Percentiles rank a stretch among this genome's conserved stretches.
These are phyloP conservation scores for Macrosiphum euphorbiae DNA, from an alignment of 2,888 invertebrate species.

Conservation along the genomic window DNA sequence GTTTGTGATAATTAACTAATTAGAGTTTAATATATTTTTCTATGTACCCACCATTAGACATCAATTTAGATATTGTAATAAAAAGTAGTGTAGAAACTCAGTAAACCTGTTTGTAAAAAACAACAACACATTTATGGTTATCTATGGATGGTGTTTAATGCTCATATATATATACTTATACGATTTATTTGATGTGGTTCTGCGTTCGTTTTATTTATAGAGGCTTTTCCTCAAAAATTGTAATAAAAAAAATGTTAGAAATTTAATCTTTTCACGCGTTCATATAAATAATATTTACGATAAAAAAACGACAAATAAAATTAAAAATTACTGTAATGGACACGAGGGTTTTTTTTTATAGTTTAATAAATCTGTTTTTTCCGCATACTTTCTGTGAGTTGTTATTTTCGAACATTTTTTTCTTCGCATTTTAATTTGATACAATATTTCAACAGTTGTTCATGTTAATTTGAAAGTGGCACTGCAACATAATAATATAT, in stretches of 20 bases:
- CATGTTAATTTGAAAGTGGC: background rate
- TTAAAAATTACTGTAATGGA: background rate
- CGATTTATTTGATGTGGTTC: background rate
- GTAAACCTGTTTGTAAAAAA: slow-evolving; percentile 11
- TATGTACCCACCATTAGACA: background rate
- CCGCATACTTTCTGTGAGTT: background rate
- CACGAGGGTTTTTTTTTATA: background rate
- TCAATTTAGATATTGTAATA: background rate
- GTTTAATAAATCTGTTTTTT: background rate
- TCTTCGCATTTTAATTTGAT: background rate
- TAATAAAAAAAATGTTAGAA: slow-evolving; percentile 8
- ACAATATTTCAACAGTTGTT: background rate
- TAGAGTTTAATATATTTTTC: background rate
- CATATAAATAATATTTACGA: background rate
- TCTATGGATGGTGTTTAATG: background rate
- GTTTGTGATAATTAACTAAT: background rate
- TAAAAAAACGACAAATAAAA: background rate
- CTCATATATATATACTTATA: background rate
- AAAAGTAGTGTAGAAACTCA: background rate
- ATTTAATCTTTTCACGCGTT: slow-evolving; percentile 9
- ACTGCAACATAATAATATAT: background rate
- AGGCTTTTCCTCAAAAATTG: background rate
- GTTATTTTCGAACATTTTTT: background rate
- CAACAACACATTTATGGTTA: background rate
- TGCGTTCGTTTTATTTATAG: background rate